Percentiles rank a stretch among this genome's conserved stretches.
phyloP scores from a whole-genome alignment of 1,140 invertebrate genomes.

The Neodiprion virginianus region DNA sequence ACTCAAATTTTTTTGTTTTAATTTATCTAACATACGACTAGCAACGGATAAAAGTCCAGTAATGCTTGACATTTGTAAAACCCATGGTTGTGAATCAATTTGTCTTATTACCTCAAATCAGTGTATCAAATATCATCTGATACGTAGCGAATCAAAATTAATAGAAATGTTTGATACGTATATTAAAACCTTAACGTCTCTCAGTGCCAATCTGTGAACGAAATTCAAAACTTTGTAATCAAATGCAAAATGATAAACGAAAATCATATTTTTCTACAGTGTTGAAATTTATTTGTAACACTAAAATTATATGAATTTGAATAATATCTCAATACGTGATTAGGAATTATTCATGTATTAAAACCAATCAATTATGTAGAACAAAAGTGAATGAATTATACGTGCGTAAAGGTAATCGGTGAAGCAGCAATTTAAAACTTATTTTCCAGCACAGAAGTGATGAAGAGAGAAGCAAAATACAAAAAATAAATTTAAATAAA shows the following conservation, averaged over 20 bases:
- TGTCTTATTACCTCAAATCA: not conserved
- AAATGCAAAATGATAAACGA: not conserved
- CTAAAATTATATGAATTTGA: conserved; percentile 6
- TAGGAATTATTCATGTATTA: too few species aligned
- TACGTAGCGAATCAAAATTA: too few species aligned
- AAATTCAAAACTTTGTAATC: not conserved
- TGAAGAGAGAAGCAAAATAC: not conserved
- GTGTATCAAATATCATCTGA: not conserved
- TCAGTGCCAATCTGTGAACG: not conserved
- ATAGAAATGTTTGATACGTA: too few species aligned
- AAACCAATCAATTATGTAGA: not conserved
- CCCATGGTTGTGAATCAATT: not conserved
- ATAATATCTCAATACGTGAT: not conserved
- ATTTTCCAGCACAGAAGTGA: not conserved
- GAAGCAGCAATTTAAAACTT: not conserved
- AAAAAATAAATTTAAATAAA: not conserved
- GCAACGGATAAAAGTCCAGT: too few species aligned
- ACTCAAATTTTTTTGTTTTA: too few species aligned
- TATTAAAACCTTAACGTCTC: not conserved
- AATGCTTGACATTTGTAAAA: too few species aligned
- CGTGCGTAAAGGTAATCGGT: too few species aligned
- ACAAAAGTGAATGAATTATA: not conserved
- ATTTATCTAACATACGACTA: too few species aligned
- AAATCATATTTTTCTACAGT: not conserved
- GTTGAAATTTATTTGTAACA: not conserved